Evolutionary conservation across 2,888 invertebrate genomes (phyloP).

Genomic region (Ypsolopha sequella): DNA sequence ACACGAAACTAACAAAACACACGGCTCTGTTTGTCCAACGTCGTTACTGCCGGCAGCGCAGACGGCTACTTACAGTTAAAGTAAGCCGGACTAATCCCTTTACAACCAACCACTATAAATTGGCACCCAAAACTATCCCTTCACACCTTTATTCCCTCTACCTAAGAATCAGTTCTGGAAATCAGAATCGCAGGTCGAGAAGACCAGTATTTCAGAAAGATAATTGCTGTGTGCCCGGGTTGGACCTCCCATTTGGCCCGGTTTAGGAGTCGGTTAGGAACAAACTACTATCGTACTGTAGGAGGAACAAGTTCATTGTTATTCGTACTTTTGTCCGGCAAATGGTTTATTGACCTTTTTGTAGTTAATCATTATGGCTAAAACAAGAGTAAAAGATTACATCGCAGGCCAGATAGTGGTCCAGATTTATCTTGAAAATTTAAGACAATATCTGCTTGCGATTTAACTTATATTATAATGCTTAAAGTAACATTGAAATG

Average conservation of each 20-base stretch:
- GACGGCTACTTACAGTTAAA: conserved; percentile 45
- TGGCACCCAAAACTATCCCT: too few relatives aligned
- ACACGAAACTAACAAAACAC: not conserved
- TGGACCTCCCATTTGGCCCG: not conserved
- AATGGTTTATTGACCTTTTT: too few relatives aligned
- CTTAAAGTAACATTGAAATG: too few relatives aligned
- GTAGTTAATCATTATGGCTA: too few relatives aligned
- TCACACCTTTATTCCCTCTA: too few relatives aligned
- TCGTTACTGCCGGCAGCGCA: conserved; percentile 15
- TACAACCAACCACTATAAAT: conserved; percentile 16
- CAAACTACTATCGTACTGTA: not conserved
- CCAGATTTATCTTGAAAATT: too few relatives aligned
- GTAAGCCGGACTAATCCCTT: conserved; percentile 49
- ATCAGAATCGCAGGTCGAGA: conserved; percentile 27
- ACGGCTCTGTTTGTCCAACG: not conserved
- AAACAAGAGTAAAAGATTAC: too few relatives aligned
- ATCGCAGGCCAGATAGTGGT: too few relatives aligned
- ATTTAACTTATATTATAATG: too few relatives aligned
- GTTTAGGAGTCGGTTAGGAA: not conserved
- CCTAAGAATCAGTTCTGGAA: too few relatives aligned
- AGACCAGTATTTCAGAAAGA: conserved; percentile 60
- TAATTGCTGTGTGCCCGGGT: conserved; percentile 38
- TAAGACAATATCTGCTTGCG: too few relatives aligned
- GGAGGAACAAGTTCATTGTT: not conserved
- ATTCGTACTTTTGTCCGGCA: not conserved